A percentile compares a stretch with the other conserved stretches of the same genome.
These are phyloP conservation scores for Hirtodrosophila cameraria DNA, from an alignment of 2,888 invertebrate species.

Conservation along the genomic window DNA sequence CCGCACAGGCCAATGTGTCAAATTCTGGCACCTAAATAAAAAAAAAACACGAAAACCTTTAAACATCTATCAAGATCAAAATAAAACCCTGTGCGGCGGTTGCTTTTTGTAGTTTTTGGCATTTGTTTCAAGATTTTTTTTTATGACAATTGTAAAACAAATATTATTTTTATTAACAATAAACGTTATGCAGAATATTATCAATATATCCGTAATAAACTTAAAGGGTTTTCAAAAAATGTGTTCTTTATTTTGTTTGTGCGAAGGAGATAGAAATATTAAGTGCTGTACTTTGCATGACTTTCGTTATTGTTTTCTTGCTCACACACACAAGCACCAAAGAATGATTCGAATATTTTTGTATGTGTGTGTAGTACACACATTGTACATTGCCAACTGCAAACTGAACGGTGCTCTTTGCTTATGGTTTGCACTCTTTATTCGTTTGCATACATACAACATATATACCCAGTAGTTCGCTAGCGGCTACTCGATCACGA, in stretches of 20 bases:
- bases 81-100: conserved; percentile 50
- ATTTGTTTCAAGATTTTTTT: conserved; percentile 47
- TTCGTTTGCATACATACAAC: no score
- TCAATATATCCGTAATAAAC: conserved; percentile 57
- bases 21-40: conserved; percentile 4
- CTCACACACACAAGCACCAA: no score
- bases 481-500: no score
- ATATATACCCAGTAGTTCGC: no score
- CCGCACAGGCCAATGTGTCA: conserved; percentile 55
- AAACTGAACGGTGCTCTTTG: no score
- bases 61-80: conserved; percentile 8
- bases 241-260: not conserved
- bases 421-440: no score
- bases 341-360: no score
- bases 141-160: conserved; percentile 39
- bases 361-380: no score
- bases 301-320: no score
- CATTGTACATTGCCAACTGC: no score
- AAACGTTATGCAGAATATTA: conserved; percentile 38
- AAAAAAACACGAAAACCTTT: conserved; percentile 54
- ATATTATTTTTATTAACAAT: conserved; percentile 34
- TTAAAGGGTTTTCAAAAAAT: conserved; percentile 63
- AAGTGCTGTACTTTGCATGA: not conserved
- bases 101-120: conserved; percentile 22
- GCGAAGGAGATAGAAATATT: no score